Conservation (phyloP, 2,888 invertebrate genomes). For the Oxytorus armatus region DNA sequence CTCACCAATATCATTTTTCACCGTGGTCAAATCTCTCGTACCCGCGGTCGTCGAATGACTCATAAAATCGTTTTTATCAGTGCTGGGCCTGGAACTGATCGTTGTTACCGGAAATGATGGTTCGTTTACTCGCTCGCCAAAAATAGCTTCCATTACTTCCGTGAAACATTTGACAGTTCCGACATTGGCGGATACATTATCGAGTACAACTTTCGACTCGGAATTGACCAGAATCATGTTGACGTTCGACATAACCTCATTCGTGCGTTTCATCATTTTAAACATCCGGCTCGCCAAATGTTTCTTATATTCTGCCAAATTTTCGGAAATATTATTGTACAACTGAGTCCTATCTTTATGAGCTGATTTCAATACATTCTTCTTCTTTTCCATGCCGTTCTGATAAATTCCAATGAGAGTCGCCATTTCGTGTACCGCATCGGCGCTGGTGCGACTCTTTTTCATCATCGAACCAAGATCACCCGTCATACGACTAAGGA, state of each 20-base stretch:
- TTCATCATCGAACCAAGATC: slow-evolving; percentile 65
- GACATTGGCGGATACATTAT: slow-evolving; percentile 47
- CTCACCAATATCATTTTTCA: slow-evolving; percentile 42
- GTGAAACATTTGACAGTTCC: slow-evolving; percentile 44
- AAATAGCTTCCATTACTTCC: slow-evolving; percentile 11
- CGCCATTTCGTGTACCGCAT: slow-evolving; percentile 64
- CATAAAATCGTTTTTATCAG: neutral
- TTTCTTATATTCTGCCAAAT: slow-evolving; percentile 65
- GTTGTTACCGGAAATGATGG: too few species aligned
- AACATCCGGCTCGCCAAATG: slow-evolving; percentile 55
- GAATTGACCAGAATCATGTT: slow-evolving; percentile 67
- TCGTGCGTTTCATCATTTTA: slow-evolving; percentile 60
- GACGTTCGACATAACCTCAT: slow-evolving; percentile 55
- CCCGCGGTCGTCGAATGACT: neutral
- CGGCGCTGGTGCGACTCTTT: slow-evolving; percentile 55
- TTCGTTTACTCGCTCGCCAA: neutral
- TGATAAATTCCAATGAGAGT: slow-evolving; percentile 67
- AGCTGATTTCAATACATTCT: slow-evolving; percentile 37
- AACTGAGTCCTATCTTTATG: neutral
- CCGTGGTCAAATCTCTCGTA: neutral
- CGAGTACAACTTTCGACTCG: slow-evolving; percentile 52
- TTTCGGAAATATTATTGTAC: slow-evolving; percentile 49
- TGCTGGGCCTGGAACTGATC: neutral
- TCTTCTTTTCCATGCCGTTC: slow-evolving; percentile 55
- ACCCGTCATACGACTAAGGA: slow-evolving; percentile 38